These are phyloP conservation scores for Psittacara wagleri DNA, from an alignment of 2,113 vertebrate species.

Conservation along the genomic window DNA sequence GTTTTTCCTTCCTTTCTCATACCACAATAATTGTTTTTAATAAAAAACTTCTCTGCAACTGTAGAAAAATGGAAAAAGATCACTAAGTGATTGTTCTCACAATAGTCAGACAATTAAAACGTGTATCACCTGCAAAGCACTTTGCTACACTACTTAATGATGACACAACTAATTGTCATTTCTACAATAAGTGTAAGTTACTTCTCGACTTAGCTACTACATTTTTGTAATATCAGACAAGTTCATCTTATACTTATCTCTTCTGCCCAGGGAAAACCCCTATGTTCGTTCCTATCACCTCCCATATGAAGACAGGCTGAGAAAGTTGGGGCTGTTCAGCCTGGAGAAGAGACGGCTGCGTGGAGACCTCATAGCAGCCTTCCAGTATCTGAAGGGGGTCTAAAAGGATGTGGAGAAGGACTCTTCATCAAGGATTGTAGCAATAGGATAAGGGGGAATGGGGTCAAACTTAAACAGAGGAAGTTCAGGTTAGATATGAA, in stretches of 20 bases:
- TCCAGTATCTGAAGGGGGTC: neutral
- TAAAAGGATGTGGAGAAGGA: neutral
- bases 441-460: neutral
- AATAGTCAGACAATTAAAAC: neutral
- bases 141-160: neutral
- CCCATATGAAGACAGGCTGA: neutral
- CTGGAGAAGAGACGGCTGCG: neutral
- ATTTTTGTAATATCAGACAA: neutral
- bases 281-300: neutral
- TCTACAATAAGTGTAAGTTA: neutral
- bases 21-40: neutral
- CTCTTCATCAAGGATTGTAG: neutral
- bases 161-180: neutral
- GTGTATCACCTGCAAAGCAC: neutral
- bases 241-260: neutral
- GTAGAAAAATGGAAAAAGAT: neutral
- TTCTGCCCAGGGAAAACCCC: neutral
- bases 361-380: neutral
- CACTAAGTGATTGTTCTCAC: neutral
- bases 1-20: neutral
- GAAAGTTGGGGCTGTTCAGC: neutral
- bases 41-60: neutral
- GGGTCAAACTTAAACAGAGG: neutral
- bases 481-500: neutral
- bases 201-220: neutral